Evolutionary conservation across 2,888 invertebrate species (phyloP), one percentile per base, ranked within the genome.

Genomic region (Apamea anceps): DNA sequence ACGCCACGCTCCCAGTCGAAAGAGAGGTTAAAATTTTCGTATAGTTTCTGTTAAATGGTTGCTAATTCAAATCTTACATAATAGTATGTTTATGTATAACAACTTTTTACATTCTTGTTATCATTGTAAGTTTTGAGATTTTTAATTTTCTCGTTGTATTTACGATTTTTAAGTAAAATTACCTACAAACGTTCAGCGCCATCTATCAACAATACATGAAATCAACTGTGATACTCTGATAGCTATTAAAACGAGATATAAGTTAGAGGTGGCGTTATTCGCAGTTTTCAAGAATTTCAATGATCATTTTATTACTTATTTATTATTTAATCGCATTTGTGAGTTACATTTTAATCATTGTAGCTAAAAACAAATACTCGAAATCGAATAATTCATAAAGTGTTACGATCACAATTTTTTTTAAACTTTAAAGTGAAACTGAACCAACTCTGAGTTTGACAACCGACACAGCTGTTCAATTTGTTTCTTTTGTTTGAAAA

Each of bases 1-100:
- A 97, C 98, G 99, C 99, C 99, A 99, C 98, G 98, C 98, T 98
- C 99, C 99, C 99, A 98, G 99, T 96, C 96, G 96, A 94, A 37
- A 8, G 0, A 0, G 0, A 0, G 0, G 13, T 1, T 72, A 79
- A 96, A 96, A 90, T 93, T 90, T 3, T 48, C 45, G n/a, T 2
- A 79, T 57, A 72, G 0, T 28, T 74, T 48, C 54, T 42, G 2
- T 21, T 25, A 12, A 10, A 48, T 10, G 0, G 18, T 8, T 0
- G 12, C 0, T 37, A 0, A 54, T 73, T 86, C 89, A 67, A 80
- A 86, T 73, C 63, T 18, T 48, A 28, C 0, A 15, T 60, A 73
- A 67, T 54, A 57, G n/a, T 2, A 75, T 77, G 18, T 32, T 62
- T 21, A 21, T 21, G n/a, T 71, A n/a, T 0, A 2, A 62, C 18